phyloP scores from a whole-genome alignment of 2,888 invertebrate genomes.

The Autographa pulchrina region DNA sequence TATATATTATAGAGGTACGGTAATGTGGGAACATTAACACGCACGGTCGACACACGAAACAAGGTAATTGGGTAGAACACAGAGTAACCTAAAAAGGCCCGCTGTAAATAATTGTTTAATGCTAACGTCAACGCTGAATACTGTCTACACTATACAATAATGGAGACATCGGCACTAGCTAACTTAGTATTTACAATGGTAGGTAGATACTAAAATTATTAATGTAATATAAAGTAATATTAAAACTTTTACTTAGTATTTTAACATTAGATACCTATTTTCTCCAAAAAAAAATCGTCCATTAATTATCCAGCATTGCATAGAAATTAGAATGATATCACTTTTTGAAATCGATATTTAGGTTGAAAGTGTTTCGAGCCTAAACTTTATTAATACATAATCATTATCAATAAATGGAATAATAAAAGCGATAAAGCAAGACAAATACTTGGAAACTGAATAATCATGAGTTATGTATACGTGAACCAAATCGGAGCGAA shows the following conservation, averaged over 20 bases:
- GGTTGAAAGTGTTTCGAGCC: background rate
- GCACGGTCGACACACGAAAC: conserved; percentile 24
- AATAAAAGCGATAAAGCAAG: background rate
- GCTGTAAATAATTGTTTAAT: conserved; percentile 14
- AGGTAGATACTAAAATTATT: background rate
- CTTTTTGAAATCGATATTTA: background rate
- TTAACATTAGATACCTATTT: too few species aligned
- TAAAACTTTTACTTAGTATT: background rate
- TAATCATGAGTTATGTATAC: background rate
- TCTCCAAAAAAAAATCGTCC: background rate
- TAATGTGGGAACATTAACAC: conserved; percentile 21
- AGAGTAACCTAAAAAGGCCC: conserved; percentile 14
- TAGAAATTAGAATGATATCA: background rate
- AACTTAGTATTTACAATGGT: background rate
- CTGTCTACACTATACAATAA: background rate
- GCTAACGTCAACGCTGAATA: background rate
- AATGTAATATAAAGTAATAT: background rate
- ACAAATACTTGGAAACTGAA: background rate
- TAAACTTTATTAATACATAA: background rate
- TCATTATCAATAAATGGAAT: background rate
- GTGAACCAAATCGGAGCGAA: conserved; percentile 1
- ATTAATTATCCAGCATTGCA: background rate
- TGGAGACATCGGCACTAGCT: background rate
- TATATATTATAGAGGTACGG: background rate
- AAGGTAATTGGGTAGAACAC: conserved; percentile 21